Base-by-base conservation (phyloP, 2,888 invertebrate species). In the Ochropleura leucogaster region DNA sequence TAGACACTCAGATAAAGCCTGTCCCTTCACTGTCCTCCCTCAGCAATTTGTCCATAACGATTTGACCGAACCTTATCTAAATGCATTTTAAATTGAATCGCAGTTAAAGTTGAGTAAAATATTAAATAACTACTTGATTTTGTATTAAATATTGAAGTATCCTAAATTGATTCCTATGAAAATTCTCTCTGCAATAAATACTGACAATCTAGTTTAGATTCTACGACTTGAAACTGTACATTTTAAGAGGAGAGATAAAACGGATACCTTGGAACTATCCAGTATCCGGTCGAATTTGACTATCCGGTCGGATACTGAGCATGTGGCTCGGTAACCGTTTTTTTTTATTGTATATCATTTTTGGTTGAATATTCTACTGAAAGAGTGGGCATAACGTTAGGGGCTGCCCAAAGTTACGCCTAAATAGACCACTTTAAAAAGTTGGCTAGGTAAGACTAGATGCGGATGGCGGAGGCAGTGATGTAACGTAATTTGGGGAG, bases 181-280 rank as follows among this genome's bases (percentile, higher is more conserved):
- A 63, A 70, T 49, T 60, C 20, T 76, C 20, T 70, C 46, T 20
- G 10, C 7, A 14, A 49, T 8, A n/a, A 60, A 77, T 71, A 71
- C 72, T 79, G 57, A n/a, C 20, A 42, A n/a, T 77, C 70, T 40
- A 63, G 12, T n/a, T 68, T 16, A 8, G 0, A 68, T 44, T 68
- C 44, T 76, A 76, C 8, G 20, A 44, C 70, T 76, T 70, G 8
- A n/a, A 70, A 46, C 49, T 51, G 62, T 9, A 30, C 18, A 68
- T 18, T 60, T 57, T 14, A 62, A 40, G 16, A 63, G 8, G 62
- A 40, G 16, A 63, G 8, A 57, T 70, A 30, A 40, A 49, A 63
- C n/a, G 44, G 49, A 55, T 76, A 49, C 46, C 5, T 16, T 12
- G 14, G 6, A 40, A 70, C 4, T 46, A n/a, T 18, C 20, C 51